Conservation (phyloP, 1,140 invertebrate genomes). For the Belonocnema kinseyi region DNA sequence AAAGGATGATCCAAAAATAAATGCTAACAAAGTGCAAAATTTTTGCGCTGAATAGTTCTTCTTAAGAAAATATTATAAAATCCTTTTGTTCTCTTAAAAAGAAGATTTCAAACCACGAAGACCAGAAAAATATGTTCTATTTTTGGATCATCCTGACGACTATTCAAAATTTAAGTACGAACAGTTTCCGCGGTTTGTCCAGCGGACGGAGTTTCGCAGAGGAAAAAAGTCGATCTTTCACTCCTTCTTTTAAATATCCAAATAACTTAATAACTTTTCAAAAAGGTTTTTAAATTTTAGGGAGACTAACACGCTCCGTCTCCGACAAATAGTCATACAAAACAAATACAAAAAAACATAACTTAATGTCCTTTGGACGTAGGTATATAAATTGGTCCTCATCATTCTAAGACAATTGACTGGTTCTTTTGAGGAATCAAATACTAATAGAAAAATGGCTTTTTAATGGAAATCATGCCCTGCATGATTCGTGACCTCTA, state of each 20-base stretch:
- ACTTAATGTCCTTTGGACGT: conserved; percentile 18
- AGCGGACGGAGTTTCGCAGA: neutral
- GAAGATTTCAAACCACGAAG: neutral
- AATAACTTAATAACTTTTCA: conserved; percentile 10
- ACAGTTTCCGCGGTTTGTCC: neutral
- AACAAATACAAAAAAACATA: conserved; percentile 23
- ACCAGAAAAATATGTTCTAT: neutral
- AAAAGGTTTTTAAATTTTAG: conserved; percentile 7
- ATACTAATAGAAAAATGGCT: neutral
- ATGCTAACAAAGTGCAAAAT: neutral
- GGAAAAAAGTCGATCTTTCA: conserved; percentile 12
- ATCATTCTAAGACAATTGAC: conserved; percentile 19
- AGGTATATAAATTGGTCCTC: conserved; percentile 10
- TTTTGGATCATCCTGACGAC: neutral
- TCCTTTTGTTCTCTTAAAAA: neutral
- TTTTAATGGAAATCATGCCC: conserved; percentile 13
- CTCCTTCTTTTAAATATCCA: conserved; percentile 5
- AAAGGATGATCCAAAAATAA: conserved; percentile 3
- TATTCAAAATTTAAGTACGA: neutral
- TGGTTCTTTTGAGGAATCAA: neutral
- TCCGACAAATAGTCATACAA: conserved; percentile 15
- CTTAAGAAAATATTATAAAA: neutral
- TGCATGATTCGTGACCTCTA: neutral
- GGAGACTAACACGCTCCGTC: conserved; percentile 4
- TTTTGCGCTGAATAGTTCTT: neutral